Evolutionary conservation across 2,797 vertebrate species (phyloP).

Genomic region (Pipistrellus kuhlii): DNA sequence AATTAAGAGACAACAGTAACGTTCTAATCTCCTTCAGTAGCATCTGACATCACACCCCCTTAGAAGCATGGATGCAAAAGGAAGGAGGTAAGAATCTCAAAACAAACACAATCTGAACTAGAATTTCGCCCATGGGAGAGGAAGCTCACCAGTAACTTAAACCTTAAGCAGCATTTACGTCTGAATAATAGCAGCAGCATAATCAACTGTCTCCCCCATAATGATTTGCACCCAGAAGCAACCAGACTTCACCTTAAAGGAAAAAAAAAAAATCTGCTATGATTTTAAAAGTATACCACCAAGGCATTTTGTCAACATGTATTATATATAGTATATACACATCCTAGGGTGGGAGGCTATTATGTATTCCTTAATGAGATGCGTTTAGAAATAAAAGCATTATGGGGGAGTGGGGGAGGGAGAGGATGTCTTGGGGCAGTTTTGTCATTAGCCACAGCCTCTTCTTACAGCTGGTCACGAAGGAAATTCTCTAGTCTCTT

Average conservation of each 20-base stretch:
- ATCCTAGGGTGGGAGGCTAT: not conserved
- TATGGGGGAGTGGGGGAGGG: not conserved
- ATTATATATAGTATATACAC: not conserved
- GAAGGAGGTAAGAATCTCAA: conserved; percentile 41
- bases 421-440: not conserved
- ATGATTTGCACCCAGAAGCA: not conserved
- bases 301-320: conserved; percentile 3
- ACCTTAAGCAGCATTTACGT: not conserved
- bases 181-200: conserved; percentile 14
- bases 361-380: not conserved
- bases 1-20: conserved; percentile 37
- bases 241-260: not conserved
- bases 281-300: not conserved
- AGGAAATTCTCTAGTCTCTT: conserved; percentile 64
- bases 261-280: conserved; percentile 1
- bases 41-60: not conserved
- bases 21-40: conserved; percentile 47
- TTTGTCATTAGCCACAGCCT: conserved; percentile 1
- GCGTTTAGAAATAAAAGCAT: conserved; percentile 38
- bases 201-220: conserved; percentile 18
- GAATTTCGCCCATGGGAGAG: conserved; percentile 47
- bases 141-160: conserved; percentile 21
- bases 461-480: conserved; percentile 61
- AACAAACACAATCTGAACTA: conserved; percentile 56
- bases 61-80: conserved; percentile 8